phyloP scores from a whole-genome alignment of 2,113 vertebrate species.

The Mustelus asterias region DNA sequence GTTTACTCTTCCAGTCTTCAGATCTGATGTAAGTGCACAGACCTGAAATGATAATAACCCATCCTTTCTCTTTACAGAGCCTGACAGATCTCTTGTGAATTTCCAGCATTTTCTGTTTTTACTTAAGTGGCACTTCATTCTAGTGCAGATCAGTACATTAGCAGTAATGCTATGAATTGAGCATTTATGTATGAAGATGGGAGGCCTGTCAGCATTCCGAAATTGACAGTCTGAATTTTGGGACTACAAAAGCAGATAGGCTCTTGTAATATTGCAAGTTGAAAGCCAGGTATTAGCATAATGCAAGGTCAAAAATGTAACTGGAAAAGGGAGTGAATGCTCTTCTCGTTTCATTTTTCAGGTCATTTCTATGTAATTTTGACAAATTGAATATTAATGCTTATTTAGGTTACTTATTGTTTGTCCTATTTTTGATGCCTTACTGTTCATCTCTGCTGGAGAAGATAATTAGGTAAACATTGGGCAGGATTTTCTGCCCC shows the following conservation, averaged over 20 bases:
- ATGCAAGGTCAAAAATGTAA: neutral
- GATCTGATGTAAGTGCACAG: neutral
- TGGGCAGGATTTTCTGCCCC: too few relatives aligned
- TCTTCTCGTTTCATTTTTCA: neutral
- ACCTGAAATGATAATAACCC: neutral
- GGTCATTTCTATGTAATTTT: neutral
- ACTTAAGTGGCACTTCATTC: neutral
- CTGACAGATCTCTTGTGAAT: neutral
- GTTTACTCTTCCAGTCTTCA: neutral
- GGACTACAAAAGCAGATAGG: neutral
- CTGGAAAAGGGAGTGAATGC: neutral
- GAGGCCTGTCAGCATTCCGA: neutral
- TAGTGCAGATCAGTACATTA: neutral
- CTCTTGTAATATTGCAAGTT: neutral
- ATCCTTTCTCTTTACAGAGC: neutral
- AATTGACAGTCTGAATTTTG: neutral
- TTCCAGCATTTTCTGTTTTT: neutral
- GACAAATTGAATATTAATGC: conserved; percentile 1
- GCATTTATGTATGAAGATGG: neutral
- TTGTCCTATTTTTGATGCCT: neutral
- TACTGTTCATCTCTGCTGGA: neutral
- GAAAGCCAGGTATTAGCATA: neutral
- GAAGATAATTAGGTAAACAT: neutral
- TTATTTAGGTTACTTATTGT: neutral
- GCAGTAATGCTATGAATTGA: neutral